Conservation (phyloP, 2,113 vertebrate species). For the Boulengeromyrus knoepffleri region DNA sequence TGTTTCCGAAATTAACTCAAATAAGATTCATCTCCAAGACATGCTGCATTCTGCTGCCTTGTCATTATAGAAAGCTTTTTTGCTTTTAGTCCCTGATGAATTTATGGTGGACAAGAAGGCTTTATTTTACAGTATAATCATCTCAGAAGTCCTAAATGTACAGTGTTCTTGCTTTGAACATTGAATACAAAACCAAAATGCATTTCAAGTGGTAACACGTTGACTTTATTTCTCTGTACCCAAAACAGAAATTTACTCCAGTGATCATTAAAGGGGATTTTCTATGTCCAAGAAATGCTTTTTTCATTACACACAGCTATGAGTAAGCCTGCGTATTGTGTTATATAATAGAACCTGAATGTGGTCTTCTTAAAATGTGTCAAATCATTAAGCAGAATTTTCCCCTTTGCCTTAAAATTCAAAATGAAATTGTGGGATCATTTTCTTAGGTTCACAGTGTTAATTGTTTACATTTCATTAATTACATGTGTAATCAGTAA, state of each 20-base stretch:
- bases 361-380: background rate
- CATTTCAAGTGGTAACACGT: background rate
- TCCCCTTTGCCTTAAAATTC: background rate
- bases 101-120: background rate
- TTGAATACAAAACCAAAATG: background rate
- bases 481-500: background rate
- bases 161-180: background rate
- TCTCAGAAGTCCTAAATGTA: background rate
- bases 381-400: background rate
- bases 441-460: background rate
- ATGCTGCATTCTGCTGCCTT: background rate
- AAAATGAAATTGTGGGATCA: background rate
- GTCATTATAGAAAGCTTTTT: background rate
- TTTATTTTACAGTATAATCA: background rate
- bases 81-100: background rate
- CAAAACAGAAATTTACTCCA: background rate
- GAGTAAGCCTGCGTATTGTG: background rate
- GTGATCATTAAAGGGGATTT: background rate
- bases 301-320: background rate
- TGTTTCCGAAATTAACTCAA: background rate
- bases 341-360: background rate
- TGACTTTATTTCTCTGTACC: background rate
- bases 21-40: background rate
- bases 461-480: background rate
- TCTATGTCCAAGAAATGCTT: background rate